Evolutionary conservation across 2,888 invertebrate genomes (phyloP), one percentile per base, ranked within the genome.

Genomic region (Lycaena phlaeas): DNA sequence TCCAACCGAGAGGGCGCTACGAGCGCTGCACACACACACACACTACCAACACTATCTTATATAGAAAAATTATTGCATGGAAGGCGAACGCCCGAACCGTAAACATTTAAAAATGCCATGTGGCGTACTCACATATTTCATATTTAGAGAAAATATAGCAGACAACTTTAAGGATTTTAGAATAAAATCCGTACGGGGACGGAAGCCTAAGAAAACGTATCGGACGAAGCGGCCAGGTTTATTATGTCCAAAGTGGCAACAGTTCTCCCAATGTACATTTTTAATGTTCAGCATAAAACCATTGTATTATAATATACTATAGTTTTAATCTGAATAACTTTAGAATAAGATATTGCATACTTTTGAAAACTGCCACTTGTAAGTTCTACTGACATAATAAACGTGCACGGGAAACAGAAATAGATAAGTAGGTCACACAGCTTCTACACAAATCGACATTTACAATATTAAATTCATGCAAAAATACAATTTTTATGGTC

Each of bases 31-130:
- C 41, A 37, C 39, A 29, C 37, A 37, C 39, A 45, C 45, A 43
- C 43, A 43, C 44, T 39, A 48, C 38, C 17, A 26, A 29, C 48
- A 41, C 52, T 48, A 50, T 31, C 41, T 36, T 39, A 45, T 59
- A 61, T 65, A 64, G 60, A 64, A 66, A 68, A 65, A 44, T 64
- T 67, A 68, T 68, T 68, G 68, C 67, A 64, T 45, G 43, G 45
- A 45, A 41, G 31, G 36, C 48, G 41, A 30, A 31, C 36, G 27
- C 34, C 27, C 38, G 30, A 15, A 25, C 26, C 41, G 42, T 36
- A 15, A 26, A 42, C 26, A 38, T 36, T 42, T 31, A 38, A 43
- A 37, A 38, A 38, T 27, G 43, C 49, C 30, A 43, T 44, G 54
- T 46, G 48, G 14, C 37, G 44, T 49, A 48, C 50, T 53, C 47